A percentile compares a stretch with the other conserved stretches of the same genome.
phyloP scores from a whole-genome alignment of 2,113 vertebrate species.

The Nesoenas mayeri region DNA sequence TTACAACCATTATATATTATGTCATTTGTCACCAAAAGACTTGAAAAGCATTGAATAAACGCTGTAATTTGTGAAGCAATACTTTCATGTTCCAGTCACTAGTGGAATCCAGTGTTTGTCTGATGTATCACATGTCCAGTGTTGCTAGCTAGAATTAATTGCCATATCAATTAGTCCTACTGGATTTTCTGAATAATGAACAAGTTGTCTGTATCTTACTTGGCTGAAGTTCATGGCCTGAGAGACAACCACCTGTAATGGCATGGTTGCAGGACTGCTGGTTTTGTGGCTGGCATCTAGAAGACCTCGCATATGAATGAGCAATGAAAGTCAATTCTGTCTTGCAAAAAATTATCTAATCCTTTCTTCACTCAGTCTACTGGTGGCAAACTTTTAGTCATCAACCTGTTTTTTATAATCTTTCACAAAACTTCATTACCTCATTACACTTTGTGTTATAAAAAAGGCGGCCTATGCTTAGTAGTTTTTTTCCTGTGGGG shows the following conservation, averaged over 20 bases:
- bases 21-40: not conserved
- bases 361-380: not conserved
- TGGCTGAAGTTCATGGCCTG: not conserved
- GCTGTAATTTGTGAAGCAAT: not conserved
- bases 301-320: not conserved
- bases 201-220: not conserved
- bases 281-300: not conserved
- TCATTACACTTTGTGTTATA: not conserved
- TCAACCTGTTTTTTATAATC: not conserved
- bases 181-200: not conserved
- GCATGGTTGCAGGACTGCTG: not conserved
- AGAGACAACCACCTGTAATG: not conserved
- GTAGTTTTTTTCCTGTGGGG: not conserved
- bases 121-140: not conserved
- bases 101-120: not conserved
- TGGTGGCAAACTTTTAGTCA: not conserved
- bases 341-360: not conserved
- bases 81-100: not conserved
- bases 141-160: not conserved
- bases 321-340: not conserved
- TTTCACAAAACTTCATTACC: not conserved
- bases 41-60: not conserved
- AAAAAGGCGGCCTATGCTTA: not conserved
- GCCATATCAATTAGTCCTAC: rapidly evolving
- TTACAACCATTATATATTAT: not conserved